phyloP scores from a whole-genome alignment of 2,888 invertebrate genomes.

The Torymus texanus region DNA sequence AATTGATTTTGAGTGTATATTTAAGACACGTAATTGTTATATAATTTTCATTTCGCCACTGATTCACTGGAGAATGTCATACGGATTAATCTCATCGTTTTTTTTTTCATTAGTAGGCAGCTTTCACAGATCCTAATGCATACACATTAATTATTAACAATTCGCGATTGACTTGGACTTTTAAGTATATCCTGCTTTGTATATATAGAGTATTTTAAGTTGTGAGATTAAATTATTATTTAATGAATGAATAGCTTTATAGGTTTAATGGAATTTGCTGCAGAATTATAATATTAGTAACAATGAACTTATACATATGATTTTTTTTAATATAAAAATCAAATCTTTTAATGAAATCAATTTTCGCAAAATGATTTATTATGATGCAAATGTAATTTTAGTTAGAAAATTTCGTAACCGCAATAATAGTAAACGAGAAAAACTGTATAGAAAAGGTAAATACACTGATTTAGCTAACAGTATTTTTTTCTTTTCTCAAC shows the following conservation, averaged over 20 bases:
- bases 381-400: constrained; percentile 7
- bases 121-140: constrained; percentile 12
- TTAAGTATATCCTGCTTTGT: constrained; percentile 29
- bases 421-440: constrained; percentile 8
- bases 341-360: constrained; percentile 11
- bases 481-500: constrained; percentile 58
- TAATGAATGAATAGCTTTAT: constrained; percentile 18
- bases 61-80: not conserved
- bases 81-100: constrained; percentile 6
- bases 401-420: not conserved
- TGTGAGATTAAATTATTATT: constrained; percentile 50
- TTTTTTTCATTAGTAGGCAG: constrained; percentile 14
- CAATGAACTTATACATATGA: too few species aligned
- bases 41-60: constrained; percentile 24
- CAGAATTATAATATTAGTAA: too few species aligned
- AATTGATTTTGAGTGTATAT: constrained; percentile 4
- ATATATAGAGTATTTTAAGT: constrained; percentile 41
- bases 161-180: constrained; percentile 8
- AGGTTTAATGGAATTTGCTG: not conserved
- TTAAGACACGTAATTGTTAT: not conserved
- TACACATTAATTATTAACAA: constrained; percentile 26
- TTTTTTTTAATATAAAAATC: not conserved
- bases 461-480: constrained; percentile 61
- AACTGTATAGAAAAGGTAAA: constrained; percentile 21
- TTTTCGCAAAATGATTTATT: not conserved